Evolutionary conservation across 2,797 vertebrate genomes (phyloP).

Genomic region (Chiroxiphia lanceolata): DNA sequence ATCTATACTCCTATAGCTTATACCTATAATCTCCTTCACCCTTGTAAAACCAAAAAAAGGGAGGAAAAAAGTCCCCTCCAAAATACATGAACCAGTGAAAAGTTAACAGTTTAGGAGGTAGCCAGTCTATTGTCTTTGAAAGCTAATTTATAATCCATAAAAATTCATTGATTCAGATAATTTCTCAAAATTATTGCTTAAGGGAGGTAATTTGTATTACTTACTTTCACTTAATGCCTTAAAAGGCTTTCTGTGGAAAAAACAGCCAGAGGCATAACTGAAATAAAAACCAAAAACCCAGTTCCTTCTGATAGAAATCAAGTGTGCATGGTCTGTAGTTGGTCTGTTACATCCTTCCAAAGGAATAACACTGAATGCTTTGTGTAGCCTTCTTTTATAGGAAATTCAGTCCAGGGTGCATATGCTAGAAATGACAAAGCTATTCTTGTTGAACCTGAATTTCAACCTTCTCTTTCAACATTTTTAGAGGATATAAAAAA

Average conservation of each 20-base stretch:
- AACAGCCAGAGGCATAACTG: neutral
- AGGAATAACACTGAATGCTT: neutral
- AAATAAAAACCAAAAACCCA: neutral
- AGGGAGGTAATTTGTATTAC: neutral
- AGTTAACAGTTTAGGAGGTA: neutral
- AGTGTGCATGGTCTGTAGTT: accelerated
- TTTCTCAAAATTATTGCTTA: neutral
- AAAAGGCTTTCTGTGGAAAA: neutral
- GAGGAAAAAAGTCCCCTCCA: neutral
- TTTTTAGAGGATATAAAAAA: neutral
- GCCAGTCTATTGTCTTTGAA: neutral
- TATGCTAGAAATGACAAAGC: neutral
- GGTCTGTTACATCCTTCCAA: neutral
- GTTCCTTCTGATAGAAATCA: neutral
- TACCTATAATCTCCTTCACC: neutral
- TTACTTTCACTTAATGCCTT: neutral
- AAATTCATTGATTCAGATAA: neutral
- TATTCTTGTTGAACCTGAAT: neutral
- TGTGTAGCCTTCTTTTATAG: neutral
- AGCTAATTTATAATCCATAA: neutral
- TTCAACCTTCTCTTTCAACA: neutral
- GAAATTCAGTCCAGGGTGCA: neutral
- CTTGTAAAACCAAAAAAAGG: neutral
- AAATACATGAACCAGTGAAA: neutral
- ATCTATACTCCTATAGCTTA: neutral